Percentiles rank a stretch among this genome's conserved stretches.
Evolutionary conservation across 2,888 invertebrate species (phyloP).

Genomic region (Drosophila aldrichi): DNA sequence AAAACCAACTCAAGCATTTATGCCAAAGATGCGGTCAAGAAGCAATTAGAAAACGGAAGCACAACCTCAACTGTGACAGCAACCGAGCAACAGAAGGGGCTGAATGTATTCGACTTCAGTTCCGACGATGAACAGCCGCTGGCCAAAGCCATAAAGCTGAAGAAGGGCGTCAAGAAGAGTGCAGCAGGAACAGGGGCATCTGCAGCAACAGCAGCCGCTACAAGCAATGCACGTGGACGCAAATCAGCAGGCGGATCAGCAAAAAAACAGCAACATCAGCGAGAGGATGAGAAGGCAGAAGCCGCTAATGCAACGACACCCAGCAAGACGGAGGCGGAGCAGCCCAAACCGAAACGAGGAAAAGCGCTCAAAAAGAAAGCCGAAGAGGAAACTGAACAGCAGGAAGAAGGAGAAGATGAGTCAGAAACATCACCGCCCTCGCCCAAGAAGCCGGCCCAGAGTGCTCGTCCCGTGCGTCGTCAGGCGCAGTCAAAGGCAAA

Average conservation of each 20-base stretch:
- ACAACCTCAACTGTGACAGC: constrained; percentile 25
- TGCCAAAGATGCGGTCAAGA: constrained; percentile 65
- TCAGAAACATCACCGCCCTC: constrained; percentile 47
- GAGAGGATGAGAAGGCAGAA: constrained; percentile 11
- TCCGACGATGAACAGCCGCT: constrained; percentile 87
- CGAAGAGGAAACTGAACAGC: constrained; percentile 61
- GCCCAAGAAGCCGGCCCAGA: constrained; percentile 60
- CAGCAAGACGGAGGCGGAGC: constrained; percentile 26
- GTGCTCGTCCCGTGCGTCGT: constrained; percentile 60
- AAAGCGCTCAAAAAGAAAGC: constrained; percentile 64
- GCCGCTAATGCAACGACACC: constrained; percentile 10
- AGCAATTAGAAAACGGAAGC: constrained; percentile 69
- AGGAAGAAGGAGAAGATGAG: constrained; percentile 24
- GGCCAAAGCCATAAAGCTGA: constrained; percentile 84
- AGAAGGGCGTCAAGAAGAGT: constrained; percentile 71
- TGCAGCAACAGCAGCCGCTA: constrained; percentile 17
- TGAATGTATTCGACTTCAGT: constrained; percentile 85
- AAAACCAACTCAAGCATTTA: constrained; percentile 70
- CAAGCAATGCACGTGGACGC: constrained; percentile 49
- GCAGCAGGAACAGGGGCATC: constrained; percentile 16
- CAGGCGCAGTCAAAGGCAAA: constrained; percentile 44
- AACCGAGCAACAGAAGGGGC: constrained; percentile 60
- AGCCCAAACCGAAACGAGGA: constrained; percentile 42
- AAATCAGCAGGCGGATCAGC: constrained; percentile 45
- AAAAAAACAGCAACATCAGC: constrained; percentile 55